Evolutionary conservation across 2,888 invertebrate genomes (phyloP), one percentile per base, ranked within the genome.

Genomic region (Ochlodes sylvanus): DNA sequence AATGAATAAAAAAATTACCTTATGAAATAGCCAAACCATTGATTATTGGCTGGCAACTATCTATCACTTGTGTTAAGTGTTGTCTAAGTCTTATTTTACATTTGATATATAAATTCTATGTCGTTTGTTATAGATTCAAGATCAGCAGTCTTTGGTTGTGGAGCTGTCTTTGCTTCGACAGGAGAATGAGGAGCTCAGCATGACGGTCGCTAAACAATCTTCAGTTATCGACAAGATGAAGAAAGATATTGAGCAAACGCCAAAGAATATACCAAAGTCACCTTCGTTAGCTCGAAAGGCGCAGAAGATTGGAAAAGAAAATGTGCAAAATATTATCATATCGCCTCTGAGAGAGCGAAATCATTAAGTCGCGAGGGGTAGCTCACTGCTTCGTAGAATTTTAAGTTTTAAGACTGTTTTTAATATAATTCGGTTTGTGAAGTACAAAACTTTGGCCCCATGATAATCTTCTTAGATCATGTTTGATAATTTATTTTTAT

Each of bases 341-440:
- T 92, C 93, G n/a, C 93, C 93, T 0, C 72, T 93, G 21, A 81
- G 93, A 47, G 93, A 93, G 76, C 85, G 93, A 58, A 93, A 93
- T 77, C 87, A 90, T 77, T 88, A 69, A 80, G 34, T 55, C 2
- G 5, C 6, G 12, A 19, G 5, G 12, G 7, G 10, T 15, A 44
- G 17, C 4, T 10, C 10, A 42, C 42, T n/a, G n/a, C 42, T 1
- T 42, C n/a, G 0, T 38, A 38, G 38, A 38, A 38, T 21, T 12
- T 12, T 50, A 50, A 9, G 50, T 50, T 50, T 52, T 27, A 52
- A 52, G 19, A 52, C 52, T 52, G 52, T 52, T 52, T 52, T 52
- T 27, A 2, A 19, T 47, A 10, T n/a, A 15, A 50, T 50, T 50
- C 5, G 17, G 19, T 19, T 50, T 50, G 19, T 19, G 50, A 50